Evolutionary conservation across 2,888 invertebrate species (phyloP), one percentile per base, ranked within the genome.

Genomic region (Volucella bombylans): DNA sequence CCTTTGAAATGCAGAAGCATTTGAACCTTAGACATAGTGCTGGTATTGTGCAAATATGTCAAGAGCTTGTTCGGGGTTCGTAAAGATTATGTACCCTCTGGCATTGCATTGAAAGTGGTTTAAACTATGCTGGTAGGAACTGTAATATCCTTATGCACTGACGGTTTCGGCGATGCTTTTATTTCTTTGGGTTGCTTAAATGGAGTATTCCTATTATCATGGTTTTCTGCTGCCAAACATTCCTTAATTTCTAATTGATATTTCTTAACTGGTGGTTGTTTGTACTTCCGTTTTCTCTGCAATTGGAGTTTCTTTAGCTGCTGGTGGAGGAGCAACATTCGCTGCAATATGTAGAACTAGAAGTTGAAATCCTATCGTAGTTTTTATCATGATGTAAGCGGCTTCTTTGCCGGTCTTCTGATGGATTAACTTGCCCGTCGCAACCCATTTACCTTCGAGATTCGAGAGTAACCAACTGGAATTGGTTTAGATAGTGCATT

Each of bases 1-100:
- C 91, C 91, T 6, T 89, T 87, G 38, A 94, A 91, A 89, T 95
- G 95, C 87, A 94, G 93, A 41, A 93, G 92, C 89, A 95, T 94
- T 87, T 94, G 94, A 11, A 90, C 90, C 86, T 94, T 93, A 0
- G 94, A 94, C 87, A 94, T 94, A 12, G 94, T 90, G 14, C 83
- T 82, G 0, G n/a, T n/a, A 91, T 89, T 9, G 89, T 89, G 76
- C 92, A 91, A 11, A 90, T 54, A 6, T 68, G 0, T 82, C 65
- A 9, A 82, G 71, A 65, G 87, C 86, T 23, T 87, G 86, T 39
- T 87, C 80, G 9, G 71, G 54, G 8, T 54, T 72, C 81, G 77
- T 1, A 31, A 3, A 12, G 1, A 50, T 50, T 50, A 3, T 8
- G 15, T 4, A 0, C 55, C 45, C 8, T 50, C n/a, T 38, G 57